phyloP scores from a whole-genome alignment of 2,113 vertebrate species.

The Zootoca vivipara region DNA sequence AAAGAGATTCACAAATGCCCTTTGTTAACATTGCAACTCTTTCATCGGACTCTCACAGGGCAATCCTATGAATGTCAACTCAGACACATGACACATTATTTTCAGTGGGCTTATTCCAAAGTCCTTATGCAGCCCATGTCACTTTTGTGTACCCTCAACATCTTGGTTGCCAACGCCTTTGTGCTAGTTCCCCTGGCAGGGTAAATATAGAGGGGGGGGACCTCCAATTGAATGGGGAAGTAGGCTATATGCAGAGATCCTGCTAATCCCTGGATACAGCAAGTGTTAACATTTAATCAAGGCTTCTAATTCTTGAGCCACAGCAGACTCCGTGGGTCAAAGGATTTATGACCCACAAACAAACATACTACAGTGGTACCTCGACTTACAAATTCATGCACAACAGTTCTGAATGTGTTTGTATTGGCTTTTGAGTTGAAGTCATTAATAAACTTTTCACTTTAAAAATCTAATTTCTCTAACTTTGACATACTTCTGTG shows the following conservation, averaged over 20 bases:
- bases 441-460: constrained; percentile 12
- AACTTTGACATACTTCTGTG: constrained; percentile 34
- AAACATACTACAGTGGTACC: too few species aligned
- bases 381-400: too few species aligned
- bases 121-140: not conserved
- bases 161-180: not conserved
- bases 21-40: not conserved
- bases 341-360: too few species aligned
- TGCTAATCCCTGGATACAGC: too few species aligned
- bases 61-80: not conserved
- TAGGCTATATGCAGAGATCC: too few species aligned
- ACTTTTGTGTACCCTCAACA: not conserved
- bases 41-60: not conserved
- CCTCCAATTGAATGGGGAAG: too few species aligned
- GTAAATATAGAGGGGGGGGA: not conserved
- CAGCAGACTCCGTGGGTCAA: too few species aligned
- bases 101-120: not conserved
- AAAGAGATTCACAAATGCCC: not conserved
- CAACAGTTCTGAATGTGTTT: constrained; percentile 14
- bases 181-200: not conserved
- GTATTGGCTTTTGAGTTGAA: not conserved
- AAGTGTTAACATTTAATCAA: too few species aligned
- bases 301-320: too few species aligned
- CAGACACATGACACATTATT: not conserved
- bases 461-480: constrained; percentile 50